Conservation (phyloP, 2,888 invertebrate species). For the Panzeria rudis region DNA sequence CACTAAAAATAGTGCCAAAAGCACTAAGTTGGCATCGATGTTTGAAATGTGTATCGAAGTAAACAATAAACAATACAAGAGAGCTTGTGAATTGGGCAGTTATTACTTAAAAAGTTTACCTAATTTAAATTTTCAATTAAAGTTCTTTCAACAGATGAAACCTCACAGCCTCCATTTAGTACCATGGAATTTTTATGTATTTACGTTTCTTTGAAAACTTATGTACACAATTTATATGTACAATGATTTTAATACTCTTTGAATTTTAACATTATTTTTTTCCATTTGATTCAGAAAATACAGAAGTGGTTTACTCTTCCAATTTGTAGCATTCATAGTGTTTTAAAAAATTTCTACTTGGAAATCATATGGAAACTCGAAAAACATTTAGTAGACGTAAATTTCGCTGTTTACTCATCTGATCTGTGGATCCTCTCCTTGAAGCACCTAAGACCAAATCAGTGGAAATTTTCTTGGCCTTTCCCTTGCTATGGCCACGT, state of each 20-base stretch:
- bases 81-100: no score
- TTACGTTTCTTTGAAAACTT: neutral
- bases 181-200: slow-evolving; percentile 24
- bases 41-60: no score
- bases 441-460: no score
- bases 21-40: no score
- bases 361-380: no score
- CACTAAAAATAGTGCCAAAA: no score
- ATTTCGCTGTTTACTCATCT: no score
- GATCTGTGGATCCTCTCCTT: no score
- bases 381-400: no score
- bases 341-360: neutral
- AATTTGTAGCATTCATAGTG: neutral
- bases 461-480: no score
- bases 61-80: no score
- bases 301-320: slow-evolving; percentile 44
- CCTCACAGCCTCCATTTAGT: neutral
- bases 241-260: slow-evolving; percentile 53
- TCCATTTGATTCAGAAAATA: slow-evolving; percentile 46
- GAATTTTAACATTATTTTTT: slow-evolving; percentile 25
- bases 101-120: neutral
- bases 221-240: neutral
- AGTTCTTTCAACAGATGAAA: neutral
- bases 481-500: no score
- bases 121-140: neutral